A percentile compares a stretch with the other conserved stretches of the same genome.
Conservation (phyloP, 2,113 vertebrate species). For the Dromiciops gliroides region DNA sequence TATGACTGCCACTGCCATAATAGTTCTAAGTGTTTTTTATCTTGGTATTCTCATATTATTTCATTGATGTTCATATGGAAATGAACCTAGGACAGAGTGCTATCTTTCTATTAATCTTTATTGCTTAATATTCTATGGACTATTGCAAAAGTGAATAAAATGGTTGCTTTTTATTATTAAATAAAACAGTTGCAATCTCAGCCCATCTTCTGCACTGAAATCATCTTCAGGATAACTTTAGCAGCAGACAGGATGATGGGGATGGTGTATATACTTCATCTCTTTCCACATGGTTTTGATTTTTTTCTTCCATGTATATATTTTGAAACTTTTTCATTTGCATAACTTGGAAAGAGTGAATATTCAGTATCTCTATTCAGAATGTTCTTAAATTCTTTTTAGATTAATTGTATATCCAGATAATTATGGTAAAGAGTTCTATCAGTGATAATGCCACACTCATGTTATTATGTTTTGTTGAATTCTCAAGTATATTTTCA, state of each 20-base stretch:
- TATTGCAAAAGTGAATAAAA: neutral
- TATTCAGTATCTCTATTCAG: neutral
- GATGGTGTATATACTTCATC: neutral
- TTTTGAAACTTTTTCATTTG: neutral
- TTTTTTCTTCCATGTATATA: neutral
- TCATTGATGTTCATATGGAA: neutral
- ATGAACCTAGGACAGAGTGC: neutral
- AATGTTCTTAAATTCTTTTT: neutral
- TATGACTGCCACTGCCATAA: neutral
- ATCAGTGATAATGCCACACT: neutral
- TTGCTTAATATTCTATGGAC: neutral
- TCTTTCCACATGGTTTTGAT: neutral
- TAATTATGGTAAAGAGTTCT: neutral
- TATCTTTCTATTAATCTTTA: neutral
- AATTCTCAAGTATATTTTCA: neutral
- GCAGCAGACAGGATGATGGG: neutral
- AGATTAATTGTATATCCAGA: neutral
- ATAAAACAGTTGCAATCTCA: neutral
- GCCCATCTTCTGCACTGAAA: neutral
- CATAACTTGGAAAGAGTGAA: neutral
- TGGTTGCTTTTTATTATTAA: neutral
- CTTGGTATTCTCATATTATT: neutral
- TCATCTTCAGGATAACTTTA: neutral
- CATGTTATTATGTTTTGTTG: neutral
- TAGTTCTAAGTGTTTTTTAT: neutral